These are phyloP conservation scores for Myotis yumanensis DNA, from an alignment of 2,113 vertebrate genomes.

Conservation along the genomic window DNA sequence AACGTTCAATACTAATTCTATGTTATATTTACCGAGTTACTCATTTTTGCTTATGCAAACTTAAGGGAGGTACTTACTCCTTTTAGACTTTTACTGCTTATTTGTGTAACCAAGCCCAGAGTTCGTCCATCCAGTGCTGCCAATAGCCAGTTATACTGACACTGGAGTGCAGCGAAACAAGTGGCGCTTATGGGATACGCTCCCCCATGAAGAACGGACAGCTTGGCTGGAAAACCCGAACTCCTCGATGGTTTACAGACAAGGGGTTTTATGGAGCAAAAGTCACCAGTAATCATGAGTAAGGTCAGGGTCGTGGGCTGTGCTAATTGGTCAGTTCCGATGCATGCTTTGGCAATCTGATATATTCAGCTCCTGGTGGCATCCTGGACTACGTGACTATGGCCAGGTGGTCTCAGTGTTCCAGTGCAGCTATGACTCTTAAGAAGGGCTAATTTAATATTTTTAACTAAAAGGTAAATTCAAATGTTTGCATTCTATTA, in stretches of 20 bases:
- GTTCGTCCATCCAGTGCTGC: not conserved
- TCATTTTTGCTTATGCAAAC: not conserved
- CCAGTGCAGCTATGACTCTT: not conserved
- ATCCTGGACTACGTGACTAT: not conserved
- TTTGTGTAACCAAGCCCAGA: not conserved
- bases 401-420: not conserved
- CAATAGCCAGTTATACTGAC: no score
- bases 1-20: not conserved
- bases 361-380: not conserved
- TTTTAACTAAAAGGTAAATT: not conserved
- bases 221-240: no score
- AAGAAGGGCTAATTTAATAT: not conserved
- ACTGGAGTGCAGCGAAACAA: not conserved
- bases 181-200: not conserved
- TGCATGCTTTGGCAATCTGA: not conserved
- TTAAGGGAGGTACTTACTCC: not conserved
- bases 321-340: not conserved
- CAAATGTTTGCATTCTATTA: not conserved
- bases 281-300: not conserved
- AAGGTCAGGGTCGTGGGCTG: not conserved
- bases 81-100: not conserved
- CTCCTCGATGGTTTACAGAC: not conserved
- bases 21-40: not conserved
- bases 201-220: not conserved
- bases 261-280: not conserved